Base-by-base conservation (phyloP, 2,888 invertebrate species). In the Achlya flavicornis region DNA sequence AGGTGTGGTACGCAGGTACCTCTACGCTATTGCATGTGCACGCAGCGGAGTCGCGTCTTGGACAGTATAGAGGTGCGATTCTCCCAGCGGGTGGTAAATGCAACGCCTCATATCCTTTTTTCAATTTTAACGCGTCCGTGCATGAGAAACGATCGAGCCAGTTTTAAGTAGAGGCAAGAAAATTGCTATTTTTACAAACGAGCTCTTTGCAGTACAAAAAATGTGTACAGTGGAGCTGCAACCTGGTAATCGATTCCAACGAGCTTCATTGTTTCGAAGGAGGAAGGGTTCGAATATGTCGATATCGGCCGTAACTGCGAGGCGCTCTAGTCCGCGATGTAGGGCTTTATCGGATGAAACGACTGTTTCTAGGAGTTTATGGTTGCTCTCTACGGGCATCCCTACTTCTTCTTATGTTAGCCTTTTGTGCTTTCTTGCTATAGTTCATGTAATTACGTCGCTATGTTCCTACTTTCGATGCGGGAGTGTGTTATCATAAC, bases 161-260 rank as follows among this genome's bases (percentile, higher is more conserved):
- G 82, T 80, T 81, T 83, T 79, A 77, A 83, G 83, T 83, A 85
- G 78, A 75, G 70, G 80, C 80, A 85, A 87, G 86, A 86, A 88
- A 88, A 88, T 87, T 87, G 84, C 83, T 85, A 86, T 86, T 87
- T 86, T 86, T 85, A 86, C 85, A 87, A 89, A 89, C 86, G 86
- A 88, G 85, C 86, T 81, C 80, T 81, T 83, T 82, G 81, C 75
- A 73, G 74, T 63, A 78, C 80, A 86, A 89, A 86, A 88, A 89
- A 83, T 84, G 74, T 81, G 80, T 82, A 80, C 71, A 73, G 77
- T 75, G 79, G 83, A 80, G 78, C 81, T 82, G 81, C 84, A 80
- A 76, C 78, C 77, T 76, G 72, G 85, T 86, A 87, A 86, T 88
- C 86, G 83, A 88, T 89, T 89, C 84, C 86, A 87, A 86, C 83